These are phyloP conservation scores for Hydropsyche tenuis DNA, from an alignment of 1,140 invertebrate species.

Conservation along the genomic window DNA sequence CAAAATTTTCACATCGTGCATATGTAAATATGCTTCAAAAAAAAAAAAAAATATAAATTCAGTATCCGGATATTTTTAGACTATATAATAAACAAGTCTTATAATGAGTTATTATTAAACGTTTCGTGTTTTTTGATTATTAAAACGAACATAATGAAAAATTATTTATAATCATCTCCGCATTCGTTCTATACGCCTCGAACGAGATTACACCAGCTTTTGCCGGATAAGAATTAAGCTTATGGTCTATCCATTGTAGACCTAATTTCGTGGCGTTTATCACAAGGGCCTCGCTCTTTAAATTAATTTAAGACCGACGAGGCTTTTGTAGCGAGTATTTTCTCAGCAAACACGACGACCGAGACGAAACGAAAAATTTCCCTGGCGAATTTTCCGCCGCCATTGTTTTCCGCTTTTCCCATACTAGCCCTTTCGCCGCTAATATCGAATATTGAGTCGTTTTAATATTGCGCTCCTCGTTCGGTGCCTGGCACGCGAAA, in stretches of 20 bases:
- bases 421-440: neutral
- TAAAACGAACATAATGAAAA: too few species aligned
- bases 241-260: slow-evolving; percentile 20
- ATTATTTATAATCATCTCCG: too few species aligned
- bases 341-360: slow-evolving; percentile 26
- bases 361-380: slow-evolving; percentile 8
- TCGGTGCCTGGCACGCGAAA: slow-evolving; percentile 25
- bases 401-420: slow-evolving; percentile 15
- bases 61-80: too few species aligned
- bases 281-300: slow-evolving; percentile 14
- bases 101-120: too few species aligned
- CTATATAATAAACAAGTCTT: too few species aligned
- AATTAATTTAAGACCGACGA: slow-evolving; percentile 12
- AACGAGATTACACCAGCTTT: slow-evolving; percentile 6
- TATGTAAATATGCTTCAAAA: too few species aligned
- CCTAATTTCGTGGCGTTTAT: slow-evolving; percentile 5
- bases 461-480: neutral
- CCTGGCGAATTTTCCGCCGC: neutral
- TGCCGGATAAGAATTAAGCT: slow-evolving; percentile 14
- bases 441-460: slow-evolving; percentile 14
- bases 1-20: too few species aligned
- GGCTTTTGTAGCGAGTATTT: slow-evolving; percentile 11
- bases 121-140: too few species aligned
- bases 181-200: too few species aligned
- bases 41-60: too few species aligned